These are phyloP conservation scores for Agrochola macilenta DNA, from an alignment of 2,888 invertebrate genomes.

Conservation along the genomic window DNA sequence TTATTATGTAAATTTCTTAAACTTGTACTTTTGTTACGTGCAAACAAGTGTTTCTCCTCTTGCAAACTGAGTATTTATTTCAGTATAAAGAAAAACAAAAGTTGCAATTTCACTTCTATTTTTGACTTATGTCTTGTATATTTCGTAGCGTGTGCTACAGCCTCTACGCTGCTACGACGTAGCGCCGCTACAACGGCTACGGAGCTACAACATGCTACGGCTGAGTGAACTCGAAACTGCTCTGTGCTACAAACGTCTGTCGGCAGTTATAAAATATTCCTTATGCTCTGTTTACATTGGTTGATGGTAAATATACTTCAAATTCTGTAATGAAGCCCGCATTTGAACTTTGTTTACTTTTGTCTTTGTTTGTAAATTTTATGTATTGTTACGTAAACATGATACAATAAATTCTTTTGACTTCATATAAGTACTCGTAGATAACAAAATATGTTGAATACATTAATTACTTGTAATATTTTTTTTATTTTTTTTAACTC, in stretches of 20 bases:
- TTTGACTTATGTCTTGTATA: slow-evolving; percentile 16
- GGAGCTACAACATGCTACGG: slow-evolving; percentile 66
- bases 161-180: slow-evolving; percentile 47
- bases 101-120: slow-evolving; percentile 14
- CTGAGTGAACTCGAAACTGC: slow-evolving; percentile 62
- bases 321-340: slow-evolving; percentile 19
- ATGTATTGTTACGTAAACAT: slow-evolving; percentile 11
- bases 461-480: neutral
- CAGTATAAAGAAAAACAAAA: neutral
- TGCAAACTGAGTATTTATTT: slow-evolving; percentile 23
- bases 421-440: neutral
- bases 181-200: slow-evolving; percentile 52
- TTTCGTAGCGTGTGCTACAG: slow-evolving; percentile 42
- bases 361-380: neutral
- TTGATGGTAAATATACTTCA: slow-evolving; percentile 11
- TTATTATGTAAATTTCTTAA: slow-evolving; percentile 62
- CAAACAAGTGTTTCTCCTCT: slow-evolving; percentile 55
- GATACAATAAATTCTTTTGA: neutral
- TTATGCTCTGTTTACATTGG: slow-evolving; percentile 30
- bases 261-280: slow-evolving; percentile 49
- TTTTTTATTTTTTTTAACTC: too few relatives aligned
- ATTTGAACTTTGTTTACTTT: slow-evolving; percentile 34
- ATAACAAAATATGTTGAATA: neutral
- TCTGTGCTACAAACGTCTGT: slow-evolving; percentile 37
- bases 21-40: slow-evolving; percentile 48